Evolutionary conservation across 2,888 invertebrate genomes (phyloP), one percentile per base, ranked within the genome.

Genomic region (Trisateles emortualis): DNA sequence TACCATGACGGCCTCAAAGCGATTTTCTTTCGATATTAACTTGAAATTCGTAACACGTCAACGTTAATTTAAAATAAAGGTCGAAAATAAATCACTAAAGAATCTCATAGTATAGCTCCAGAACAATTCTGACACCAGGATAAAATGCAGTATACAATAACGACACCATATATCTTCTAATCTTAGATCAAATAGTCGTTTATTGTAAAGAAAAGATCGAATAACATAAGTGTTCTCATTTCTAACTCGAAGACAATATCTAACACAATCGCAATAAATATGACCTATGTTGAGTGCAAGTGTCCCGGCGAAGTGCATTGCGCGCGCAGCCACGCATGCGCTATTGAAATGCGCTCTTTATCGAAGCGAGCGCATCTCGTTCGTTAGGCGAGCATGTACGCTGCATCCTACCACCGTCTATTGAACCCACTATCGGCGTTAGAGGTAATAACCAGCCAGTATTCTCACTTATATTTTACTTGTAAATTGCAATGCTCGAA

Each of bases 351-450:
- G 84, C 87, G 74, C 79, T 69, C 76, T 81, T 85, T 90, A 90
- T 92, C 91, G 76, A 74, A 67, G 74, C 76, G 72, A 66, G 84
- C 78, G 81, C 83, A 91, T 91, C 91, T 85, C 76, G 86, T 89
- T 91, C 89, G 89, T 91, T 91, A 91, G 88, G 67, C 75, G 48
- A 39, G 81, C 81, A 72, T 80, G 81, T 80, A 54, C 32, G 39
- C 44, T 16, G 39, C 36, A 42, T 42, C 50, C 43, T 32, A 38
- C 64, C 64, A 67, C n/a, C 76, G 88, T 77, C 81, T 90, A 85
- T 90, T 90, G 90, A 91, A 89, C 90, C 74, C 84, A 68, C 83
- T 82, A 86, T 86, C 82, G 81, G 88, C 83, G 85, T 90, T 91
- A 90, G 82, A 75, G 70, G 74, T 80, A 82, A 86, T 84, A 70